Evolutionary conservation across 2,888 invertebrate genomes (phyloP).

Genomic region (Mimumesa dahlbomi): DNA sequence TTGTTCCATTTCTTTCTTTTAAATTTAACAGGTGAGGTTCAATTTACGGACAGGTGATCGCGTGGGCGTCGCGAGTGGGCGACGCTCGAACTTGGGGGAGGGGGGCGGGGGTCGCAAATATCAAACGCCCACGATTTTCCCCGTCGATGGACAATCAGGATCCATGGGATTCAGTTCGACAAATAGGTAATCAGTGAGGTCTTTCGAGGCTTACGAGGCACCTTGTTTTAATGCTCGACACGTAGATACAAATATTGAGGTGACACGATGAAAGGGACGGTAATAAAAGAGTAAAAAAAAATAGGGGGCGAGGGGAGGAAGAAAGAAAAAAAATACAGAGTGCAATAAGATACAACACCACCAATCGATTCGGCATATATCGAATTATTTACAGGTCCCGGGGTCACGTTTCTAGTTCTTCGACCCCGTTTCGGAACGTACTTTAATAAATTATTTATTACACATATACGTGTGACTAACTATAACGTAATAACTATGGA

Average conservation of each 20-base stretch:
- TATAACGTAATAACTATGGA: neutral
- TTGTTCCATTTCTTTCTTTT: neutral
- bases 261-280: neutral
- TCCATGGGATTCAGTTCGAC: neutral
- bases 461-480: conserved; percentile 14
- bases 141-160: neutral
- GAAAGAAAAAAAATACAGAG: conserved; percentile 5
- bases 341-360: conserved; percentile 28
- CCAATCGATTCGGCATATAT: conserved; percentile 49
- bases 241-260: conserved; percentile 31
- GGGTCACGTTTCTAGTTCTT: conserved; percentile 21
- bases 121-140: conserved; percentile 40
- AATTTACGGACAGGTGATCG: neutral
- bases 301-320: conserved; percentile 1
- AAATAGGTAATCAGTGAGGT: conserved; percentile 8
- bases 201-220: neutral
- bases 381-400: conserved; percentile 55
- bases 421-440: conserved; percentile 29
- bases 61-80: conserved; percentile 51
- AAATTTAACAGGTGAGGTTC: conserved; percentile 4
- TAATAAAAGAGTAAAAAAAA: conserved; percentile 13
- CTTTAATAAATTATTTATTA: conserved; percentile 54
- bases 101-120: conserved; percentile 26
- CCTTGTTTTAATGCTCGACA: conserved; percentile 47
- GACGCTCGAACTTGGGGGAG: conserved; percentile 18